Conservation (phyloP, 30 jellyfish, hydroid and myxozoan genomes). For the Pseudorhiza aurosa region DNA sequence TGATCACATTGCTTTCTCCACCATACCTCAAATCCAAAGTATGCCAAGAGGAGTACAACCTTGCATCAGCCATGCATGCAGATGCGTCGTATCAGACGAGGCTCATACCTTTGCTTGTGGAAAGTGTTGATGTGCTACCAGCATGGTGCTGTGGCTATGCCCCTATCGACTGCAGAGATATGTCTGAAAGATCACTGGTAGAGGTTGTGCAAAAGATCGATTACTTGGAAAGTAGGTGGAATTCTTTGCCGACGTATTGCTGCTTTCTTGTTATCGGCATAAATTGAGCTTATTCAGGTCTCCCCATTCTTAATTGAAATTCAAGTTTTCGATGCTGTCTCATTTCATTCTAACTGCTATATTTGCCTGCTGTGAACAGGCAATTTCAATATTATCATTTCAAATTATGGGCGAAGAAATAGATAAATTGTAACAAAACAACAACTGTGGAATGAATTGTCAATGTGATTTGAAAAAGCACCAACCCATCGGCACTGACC, state of each 20-base stretch:
- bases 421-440: no score
- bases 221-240: slow-evolving; percentile 27
- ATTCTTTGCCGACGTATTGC: background rate
- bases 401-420: no score
- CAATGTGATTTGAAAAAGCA: no score
- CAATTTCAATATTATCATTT: no score
- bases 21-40: slow-evolving; percentile 80
- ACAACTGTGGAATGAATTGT: no score
- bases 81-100: slow-evolving; percentile 70
- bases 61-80: slow-evolving; percentile 77
- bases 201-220: slow-evolving; percentile 15
- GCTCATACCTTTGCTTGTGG: slow-evolving; percentile 61
- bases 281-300: no score
- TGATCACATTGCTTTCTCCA: slow-evolving; percentile 80
- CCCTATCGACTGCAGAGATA: slow-evolving; percentile 63
- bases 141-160: slow-evolving; percentile 72
- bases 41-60: slow-evolving; percentile 95
- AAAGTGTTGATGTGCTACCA: slow-evolving; percentile 68
- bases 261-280: background rate
- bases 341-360: background rate
- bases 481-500: no score
- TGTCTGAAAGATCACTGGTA: slow-evolving; percentile 22
- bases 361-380: background rate
- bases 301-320: no score
- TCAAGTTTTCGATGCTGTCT: no score